Evolutionary conservation across 2,888 invertebrate genomes (phyloP).

Genomic region (Tenodera sinensis): DNA sequence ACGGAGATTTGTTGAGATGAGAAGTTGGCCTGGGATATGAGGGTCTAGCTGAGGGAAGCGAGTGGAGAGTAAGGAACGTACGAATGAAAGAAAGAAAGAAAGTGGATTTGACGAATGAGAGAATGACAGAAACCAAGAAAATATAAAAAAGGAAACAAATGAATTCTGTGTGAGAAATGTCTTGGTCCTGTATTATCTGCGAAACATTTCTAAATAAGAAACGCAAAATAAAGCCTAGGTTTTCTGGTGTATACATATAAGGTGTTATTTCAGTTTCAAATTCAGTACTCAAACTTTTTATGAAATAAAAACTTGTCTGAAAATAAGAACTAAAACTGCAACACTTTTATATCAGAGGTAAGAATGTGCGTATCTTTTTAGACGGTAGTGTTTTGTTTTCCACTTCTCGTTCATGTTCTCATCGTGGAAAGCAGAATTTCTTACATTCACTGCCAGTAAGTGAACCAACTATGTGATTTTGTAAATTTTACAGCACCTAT

Average conservation of each 20-base stretch:
- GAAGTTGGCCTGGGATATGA: not conserved
- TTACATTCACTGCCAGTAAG: too few relatives aligned
- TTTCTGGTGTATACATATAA: not conserved
- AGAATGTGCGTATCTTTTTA: too few relatives aligned
- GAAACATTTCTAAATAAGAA: not conserved
- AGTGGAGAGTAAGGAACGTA: not conserved
- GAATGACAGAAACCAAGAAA: not conserved
- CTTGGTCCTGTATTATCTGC: not conserved
- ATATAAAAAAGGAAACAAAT: not conserved
- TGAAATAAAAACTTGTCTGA: too few relatives aligned
- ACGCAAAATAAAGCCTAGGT: not conserved
- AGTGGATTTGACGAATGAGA: not conserved
- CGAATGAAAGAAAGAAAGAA: not conserved
- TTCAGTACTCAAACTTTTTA: too few relatives aligned
- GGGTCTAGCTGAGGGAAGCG: not conserved
- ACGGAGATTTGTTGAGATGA: slow-evolving; percentile 27
- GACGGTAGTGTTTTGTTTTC: too few relatives aligned
- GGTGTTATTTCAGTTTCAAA: too few relatives aligned
- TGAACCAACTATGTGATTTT: too few relatives aligned
- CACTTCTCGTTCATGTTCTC: too few relatives aligned
- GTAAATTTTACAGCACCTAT: too few relatives aligned
- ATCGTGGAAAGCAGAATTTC: too few relatives aligned
- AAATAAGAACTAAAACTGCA: too few relatives aligned
- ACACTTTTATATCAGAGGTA: too few relatives aligned
- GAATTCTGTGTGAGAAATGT: not conserved